phyloP scores from a whole-genome alignment of 2,113 vertebrate species.

The Mus pahari region DNA sequence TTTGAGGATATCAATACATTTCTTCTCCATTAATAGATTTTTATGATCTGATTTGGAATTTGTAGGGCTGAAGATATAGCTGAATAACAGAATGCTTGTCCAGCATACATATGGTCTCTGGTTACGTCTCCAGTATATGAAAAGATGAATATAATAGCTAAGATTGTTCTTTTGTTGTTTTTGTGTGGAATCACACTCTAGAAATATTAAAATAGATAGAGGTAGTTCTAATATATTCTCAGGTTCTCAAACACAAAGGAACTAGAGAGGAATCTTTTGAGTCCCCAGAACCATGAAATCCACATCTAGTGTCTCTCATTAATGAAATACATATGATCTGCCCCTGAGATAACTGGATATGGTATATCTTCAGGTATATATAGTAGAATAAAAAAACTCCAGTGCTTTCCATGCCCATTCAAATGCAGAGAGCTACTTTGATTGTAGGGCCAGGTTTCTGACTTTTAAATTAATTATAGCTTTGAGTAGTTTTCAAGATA shows the following conservation, averaged over 20 bases:
- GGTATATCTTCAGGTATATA: background rate
- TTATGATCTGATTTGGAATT: slow-evolving; percentile 20
- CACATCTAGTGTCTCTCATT: background rate
- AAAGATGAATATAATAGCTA: background rate
- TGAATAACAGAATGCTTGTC: background rate
- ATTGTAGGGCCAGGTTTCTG: background rate
- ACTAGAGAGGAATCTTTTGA: background rate
- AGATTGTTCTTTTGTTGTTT: background rate
- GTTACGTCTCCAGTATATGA: background rate
- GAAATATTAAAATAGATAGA: background rate
- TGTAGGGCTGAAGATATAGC: background rate
- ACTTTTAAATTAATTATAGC: slow-evolving; percentile 1
- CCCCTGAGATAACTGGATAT: background rate
- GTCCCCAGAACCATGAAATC: background rate
- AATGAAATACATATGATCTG: slow-evolving; percentile 5
- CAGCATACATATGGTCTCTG: accelerated
- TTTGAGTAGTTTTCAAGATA: background rate
- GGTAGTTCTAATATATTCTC: slow-evolving; percentile 16
- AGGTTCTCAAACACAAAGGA: slow-evolving; percentile 57
- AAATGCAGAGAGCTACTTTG: background rate
- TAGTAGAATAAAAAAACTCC: background rate
- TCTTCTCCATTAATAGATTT: slow-evolving; percentile 32
- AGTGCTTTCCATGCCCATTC: background rate
- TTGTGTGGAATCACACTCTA: background rate
- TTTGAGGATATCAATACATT: slow-evolving; percentile 47